A percentile compares a stretch with the other conserved stretches of the same genome.
Conservation (phyloP, 2,888 invertebrate genomes). For the Chaetoderma sp. region DNA sequence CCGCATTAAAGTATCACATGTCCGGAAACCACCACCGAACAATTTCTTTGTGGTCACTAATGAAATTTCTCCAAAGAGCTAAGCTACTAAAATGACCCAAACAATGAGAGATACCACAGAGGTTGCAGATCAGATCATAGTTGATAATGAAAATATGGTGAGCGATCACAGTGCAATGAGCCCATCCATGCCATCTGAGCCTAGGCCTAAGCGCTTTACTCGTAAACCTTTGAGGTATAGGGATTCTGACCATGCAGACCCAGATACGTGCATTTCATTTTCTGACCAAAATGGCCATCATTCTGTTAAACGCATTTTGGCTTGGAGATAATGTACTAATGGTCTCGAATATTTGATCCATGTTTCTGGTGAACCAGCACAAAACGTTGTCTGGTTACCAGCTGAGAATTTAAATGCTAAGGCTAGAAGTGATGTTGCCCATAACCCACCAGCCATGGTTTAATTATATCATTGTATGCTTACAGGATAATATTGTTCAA, state of each 20-base stretch:
- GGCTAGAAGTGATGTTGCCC: too few relatives aligned
- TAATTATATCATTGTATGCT: too few relatives aligned
- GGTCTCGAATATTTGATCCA: slow-evolving; percentile 29
- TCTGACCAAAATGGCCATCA: background rate
- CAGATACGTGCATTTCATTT: background rate
- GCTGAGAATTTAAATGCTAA: background rate
- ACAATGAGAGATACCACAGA: too few relatives aligned
- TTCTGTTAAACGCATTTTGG: slow-evolving; percentile 26
- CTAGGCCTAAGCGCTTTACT: background rate
- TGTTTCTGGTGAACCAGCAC: slow-evolving; percentile 27
- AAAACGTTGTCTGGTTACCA: slow-evolving; percentile 24
- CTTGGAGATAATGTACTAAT: slow-evolving; percentile 23
- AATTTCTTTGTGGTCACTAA: slow-evolving; percentile 16
- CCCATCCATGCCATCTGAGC: too few relatives aligned
- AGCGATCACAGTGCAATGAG: too few relatives aligned
- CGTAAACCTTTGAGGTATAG: background rate
- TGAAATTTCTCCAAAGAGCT: too few relatives aligned
- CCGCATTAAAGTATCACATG: slow-evolving; percentile 34
- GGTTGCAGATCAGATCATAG: too few relatives aligned
- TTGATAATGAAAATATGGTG: too few relatives aligned
- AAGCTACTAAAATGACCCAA: too few relatives aligned
- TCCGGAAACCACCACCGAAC: slow-evolving; percentile 26
- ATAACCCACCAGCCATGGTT: too few relatives aligned
- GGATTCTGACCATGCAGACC: background rate
- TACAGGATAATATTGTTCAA: too few relatives aligned